Evolutionary conservation across 2,888 invertebrate genomes (phyloP).

Genomic region (Cosmia pyralina): DNA sequence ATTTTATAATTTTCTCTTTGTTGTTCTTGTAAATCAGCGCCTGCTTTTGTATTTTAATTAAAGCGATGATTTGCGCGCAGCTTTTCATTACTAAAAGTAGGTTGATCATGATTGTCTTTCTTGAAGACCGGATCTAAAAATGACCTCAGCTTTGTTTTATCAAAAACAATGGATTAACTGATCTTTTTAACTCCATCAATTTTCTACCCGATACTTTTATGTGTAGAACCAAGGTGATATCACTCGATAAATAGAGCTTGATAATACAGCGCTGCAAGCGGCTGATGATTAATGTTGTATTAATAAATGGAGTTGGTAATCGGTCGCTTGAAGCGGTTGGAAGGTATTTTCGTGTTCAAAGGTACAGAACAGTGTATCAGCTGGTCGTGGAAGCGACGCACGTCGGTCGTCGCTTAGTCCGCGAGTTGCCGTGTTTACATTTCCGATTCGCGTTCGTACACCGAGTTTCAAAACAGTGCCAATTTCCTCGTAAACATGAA

Average conservation of each 20-base stretch:
- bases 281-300: conserved; percentile 53
- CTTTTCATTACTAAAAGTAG: conserved; percentile 28
- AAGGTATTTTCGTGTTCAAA: conserved; percentile 70
- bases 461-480: conserved; percentile 61
- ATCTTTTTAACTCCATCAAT: conserved; percentile 57
- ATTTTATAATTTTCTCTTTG: conserved; percentile 55
- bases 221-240: conserved; percentile 61
- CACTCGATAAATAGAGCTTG: conserved; percentile 55
- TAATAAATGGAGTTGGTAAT: conserved; percentile 51
- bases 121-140: conserved; percentile 53
- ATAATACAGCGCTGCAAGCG: conserved; percentile 68
- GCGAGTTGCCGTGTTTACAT: conserved; percentile 76
- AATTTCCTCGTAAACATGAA: conserved; percentile 47
- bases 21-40: conserved; percentile 17
- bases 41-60: conserved; percentile 32
- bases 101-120: conserved; percentile 30
- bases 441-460: conserved; percentile 48
- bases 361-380: conserved; percentile 78
- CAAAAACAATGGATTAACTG: conserved; percentile 55
- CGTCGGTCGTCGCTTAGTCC: conserved; percentile 71
- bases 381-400: conserved; percentile 76
- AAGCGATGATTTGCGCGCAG: conserved; percentile 16
- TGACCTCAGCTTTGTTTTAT: conserved; percentile 53
- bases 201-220: conserved; percentile 51
- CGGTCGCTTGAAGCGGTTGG: conserved; percentile 73